Evolutionary conservation across 2,888 invertebrate genomes (phyloP), one percentile per base, ranked within the genome.

Genomic region (Cerceris ruficornis): DNA sequence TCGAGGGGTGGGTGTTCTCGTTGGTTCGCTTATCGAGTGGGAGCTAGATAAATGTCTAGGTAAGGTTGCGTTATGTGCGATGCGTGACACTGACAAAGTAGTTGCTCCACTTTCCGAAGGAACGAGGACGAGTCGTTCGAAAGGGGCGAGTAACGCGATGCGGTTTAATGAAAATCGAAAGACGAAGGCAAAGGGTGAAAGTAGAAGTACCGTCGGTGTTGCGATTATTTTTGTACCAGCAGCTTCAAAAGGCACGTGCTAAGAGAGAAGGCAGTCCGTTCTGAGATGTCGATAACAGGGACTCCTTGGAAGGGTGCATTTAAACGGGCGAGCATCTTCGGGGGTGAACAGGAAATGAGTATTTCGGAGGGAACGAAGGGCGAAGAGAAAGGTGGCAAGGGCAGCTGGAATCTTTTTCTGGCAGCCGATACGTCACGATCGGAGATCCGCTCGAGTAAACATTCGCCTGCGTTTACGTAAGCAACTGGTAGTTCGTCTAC

Each of bases 21-120:
- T 49, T 42, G n/a, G 64, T 59, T 59, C 77, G 77, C 69, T 77
- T 62, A 77, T 69, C 69, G 62, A 66, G 54, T 72, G 65, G 43
- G n/a, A 50, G 72, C 41, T 64, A 66, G 69, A 69, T 75, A 77
- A 77, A 79, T 80, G 80, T 76, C 77, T 66, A 70, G 28, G 28
- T 46, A 28, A 28, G 14, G 77, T 60, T 50, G 39, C 61, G 77
- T 77, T 72, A 69, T 65, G 62, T 58, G 41, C 61, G 14, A 15
- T 46, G 8, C 15, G 13, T 77, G 72, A 68, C 78, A 61, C 59
- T 77, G 78, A 79, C 64, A 77, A 79, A 79, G 72, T 69, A 65
- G 49, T 39, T 70, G 78, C 39, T 79, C 78, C 43, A 77, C 55
- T 78, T 78, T 64, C 60, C 64, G 52, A 42, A 28, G 59, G 50